phyloP scores from a whole-genome alignment of 2,888 invertebrate genomes.

The Polylopha cassiicola region DNA sequence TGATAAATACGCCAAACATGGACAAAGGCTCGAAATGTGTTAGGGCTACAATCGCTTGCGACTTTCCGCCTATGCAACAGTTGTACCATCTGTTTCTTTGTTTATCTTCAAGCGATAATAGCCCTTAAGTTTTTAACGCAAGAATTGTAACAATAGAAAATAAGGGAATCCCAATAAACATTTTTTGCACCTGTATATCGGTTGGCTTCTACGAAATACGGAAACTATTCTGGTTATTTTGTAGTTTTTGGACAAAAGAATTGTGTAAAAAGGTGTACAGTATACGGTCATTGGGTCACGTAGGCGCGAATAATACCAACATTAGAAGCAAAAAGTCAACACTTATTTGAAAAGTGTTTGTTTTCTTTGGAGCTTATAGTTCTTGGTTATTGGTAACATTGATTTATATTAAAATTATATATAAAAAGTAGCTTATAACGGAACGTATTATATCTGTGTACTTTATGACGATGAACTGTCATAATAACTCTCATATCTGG shows the following conservation, averaged over 20 bases:
- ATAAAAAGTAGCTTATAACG: too few relatives aligned
- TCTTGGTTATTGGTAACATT: too few relatives aligned
- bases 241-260: background rate
- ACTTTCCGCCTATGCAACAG: background rate
- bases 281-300: too few relatives aligned
- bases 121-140: background rate
- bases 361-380: too few relatives aligned
- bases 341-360: too few relatives aligned
- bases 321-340: too few relatives aligned
- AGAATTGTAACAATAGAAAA: background rate
- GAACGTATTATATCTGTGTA: too few relatives aligned
- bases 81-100: background rate
- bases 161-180: conserved; percentile 9
- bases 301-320: too few relatives aligned
- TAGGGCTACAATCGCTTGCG: conserved; percentile 10
- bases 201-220: conserved; percentile 10
- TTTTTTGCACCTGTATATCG: conserved; percentile 15
- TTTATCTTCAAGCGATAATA: conserved; percentile 4
- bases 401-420: too few relatives aligned
- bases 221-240: conserved; percentile 11
- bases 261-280: conserved; percentile 11
- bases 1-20: conserved; percentile 13
- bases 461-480: too few relatives aligned
- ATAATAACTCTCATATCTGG: too few relatives aligned
- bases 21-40: conserved; percentile 5